Conservation (phyloP, 2,113 vertebrate genomes). For the Xiphorhynchus elegans region DNA sequence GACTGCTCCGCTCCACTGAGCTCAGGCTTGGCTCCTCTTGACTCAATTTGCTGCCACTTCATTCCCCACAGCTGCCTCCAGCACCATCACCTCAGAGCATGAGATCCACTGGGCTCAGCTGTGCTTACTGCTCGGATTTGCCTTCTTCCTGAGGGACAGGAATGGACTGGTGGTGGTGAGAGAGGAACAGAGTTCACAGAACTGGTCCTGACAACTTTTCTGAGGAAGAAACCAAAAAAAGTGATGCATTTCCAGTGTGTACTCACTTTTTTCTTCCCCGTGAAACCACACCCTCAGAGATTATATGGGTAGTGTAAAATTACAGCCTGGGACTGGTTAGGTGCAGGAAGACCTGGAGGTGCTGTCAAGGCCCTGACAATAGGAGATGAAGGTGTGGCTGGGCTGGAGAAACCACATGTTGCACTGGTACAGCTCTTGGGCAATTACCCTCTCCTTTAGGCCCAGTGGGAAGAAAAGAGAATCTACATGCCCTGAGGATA, state of each 20-base stretch:
- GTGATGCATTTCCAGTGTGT: not conserved
- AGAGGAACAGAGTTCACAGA: not conserved
- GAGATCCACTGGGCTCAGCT: not conserved
- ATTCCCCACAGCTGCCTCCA: not conserved
- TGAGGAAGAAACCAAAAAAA: not conserved
- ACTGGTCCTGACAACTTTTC: not conserved
- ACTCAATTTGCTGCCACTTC: not conserved
- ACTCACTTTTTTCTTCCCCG: not conserved
- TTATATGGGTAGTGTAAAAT: not conserved
- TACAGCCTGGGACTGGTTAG: not conserved
- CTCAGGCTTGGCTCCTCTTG: not conserved
- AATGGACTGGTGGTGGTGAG: not conserved
- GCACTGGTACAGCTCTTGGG: not conserved
- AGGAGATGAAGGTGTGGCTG: not conserved
- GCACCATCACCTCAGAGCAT: not conserved
- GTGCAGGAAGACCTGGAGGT: not conserved
- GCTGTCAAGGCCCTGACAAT: not conserved
- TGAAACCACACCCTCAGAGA: not conserved
- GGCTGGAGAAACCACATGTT: not conserved
- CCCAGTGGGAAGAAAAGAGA: not conserved
- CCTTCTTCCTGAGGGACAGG: not conserved
- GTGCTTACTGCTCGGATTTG: not conserved
- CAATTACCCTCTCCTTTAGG: not conserved
- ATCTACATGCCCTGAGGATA: too few relatives aligned
- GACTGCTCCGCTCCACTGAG: not conserved